Conservation (phyloP, 1,140 invertebrate species). For the Monochamus saltuarius region DNA sequence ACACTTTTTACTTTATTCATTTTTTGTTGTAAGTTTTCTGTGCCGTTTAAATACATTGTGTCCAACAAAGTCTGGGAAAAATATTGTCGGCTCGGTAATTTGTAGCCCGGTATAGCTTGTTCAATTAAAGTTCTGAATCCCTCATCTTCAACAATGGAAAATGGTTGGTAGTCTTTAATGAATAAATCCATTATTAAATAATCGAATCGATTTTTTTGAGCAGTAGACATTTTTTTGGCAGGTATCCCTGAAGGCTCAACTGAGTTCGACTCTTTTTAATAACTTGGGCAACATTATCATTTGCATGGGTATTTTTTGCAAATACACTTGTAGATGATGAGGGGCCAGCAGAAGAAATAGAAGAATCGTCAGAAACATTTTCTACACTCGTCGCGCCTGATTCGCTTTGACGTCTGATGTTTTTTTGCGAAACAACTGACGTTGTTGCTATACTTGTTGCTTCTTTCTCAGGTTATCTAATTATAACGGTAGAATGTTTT, state of each 20-base stretch:
- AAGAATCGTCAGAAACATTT: not conserved
- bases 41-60: not conserved
- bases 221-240: constrained; percentile 13
- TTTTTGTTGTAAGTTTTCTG: not conserved
- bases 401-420: not conserved
- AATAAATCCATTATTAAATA: constrained; percentile 25
- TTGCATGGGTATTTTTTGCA: constrained; percentile 1
- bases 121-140: constrained; percentile 30
- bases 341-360: not conserved
- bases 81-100: constrained; percentile 28
- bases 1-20: not conserved
- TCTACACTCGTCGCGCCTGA: not conserved
- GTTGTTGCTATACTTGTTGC: not conserved
- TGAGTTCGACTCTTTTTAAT: not conserved
- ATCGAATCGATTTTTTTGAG: not conserved
- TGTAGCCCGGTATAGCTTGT: constrained; percentile 30
- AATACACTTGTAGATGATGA: not conserved
- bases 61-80: constrained; percentile 9
- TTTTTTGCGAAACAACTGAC: not conserved
- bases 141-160: constrained; percentile 35
- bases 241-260: not conserved
- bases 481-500: constrained; percentile 14
- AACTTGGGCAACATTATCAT: not conserved
- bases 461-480: not conserved
- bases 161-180: constrained; percentile 32